Percentiles rank a stretch among this genome's conserved stretches.
These are phyloP conservation scores for Hypsopygia costalis DNA, from an alignment of 2,888 invertebrate species.

Conservation along the genomic window DNA sequence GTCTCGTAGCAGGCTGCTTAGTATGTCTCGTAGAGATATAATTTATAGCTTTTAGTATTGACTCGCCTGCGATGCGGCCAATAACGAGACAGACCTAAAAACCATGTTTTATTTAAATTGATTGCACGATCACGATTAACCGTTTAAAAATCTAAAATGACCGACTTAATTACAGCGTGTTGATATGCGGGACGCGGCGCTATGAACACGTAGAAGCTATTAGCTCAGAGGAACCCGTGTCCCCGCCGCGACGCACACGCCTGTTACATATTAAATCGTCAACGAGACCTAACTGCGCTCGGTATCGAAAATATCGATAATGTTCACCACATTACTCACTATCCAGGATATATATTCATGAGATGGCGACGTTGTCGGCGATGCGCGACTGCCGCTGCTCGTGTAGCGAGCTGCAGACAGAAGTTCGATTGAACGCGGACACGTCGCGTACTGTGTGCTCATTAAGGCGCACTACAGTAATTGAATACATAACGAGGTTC, in stretches of 20 bases:
- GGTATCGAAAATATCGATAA: background rate
- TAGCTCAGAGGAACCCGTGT: slow-evolving; percentile 34
- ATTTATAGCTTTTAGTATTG: background rate
- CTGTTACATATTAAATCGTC: slow-evolving; percentile 19
- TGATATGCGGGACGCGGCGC: slow-evolving; percentile 48
- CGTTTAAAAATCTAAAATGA: slow-evolving; percentile 41
- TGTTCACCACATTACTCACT: background rate
- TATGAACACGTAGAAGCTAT: slow-evolving; percentile 38
- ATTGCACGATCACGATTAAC: slow-evolving; percentile 40
- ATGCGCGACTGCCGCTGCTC: background rate
- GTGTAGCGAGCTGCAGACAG: background rate
- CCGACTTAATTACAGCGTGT: slow-evolving; percentile 46
- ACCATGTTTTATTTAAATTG: slow-evolving; percentile 39
- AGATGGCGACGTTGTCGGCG: background rate
- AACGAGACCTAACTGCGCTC: background rate
- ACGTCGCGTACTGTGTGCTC: slow-evolving; percentile 19
- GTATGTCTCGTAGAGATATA: background rate
- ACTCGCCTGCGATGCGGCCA: slow-evolving; percentile 9
- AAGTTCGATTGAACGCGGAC: background rate
- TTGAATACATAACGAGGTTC: slow-evolving; percentile 48
- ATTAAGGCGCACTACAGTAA: slow-evolving; percentile 41
- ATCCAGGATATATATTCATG: background rate
- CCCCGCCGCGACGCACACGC: slow-evolving; percentile 10
- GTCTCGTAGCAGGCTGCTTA: slow-evolving; percentile 42
- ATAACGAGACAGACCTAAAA: slow-evolving; percentile 20